Conservation (phyloP, 2,888 invertebrate genomes). For the Volucella inanis region DNA sequence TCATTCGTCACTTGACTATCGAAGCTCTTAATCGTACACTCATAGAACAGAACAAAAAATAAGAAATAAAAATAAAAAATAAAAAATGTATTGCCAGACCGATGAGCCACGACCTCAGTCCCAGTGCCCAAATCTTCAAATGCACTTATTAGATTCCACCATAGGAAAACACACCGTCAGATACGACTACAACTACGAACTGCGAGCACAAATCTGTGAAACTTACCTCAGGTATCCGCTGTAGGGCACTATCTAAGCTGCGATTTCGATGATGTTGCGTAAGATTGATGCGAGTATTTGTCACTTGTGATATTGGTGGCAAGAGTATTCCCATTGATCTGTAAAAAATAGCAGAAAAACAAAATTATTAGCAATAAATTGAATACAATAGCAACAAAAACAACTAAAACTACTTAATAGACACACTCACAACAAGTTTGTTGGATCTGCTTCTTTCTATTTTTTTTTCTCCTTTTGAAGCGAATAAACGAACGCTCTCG, state of each 20-base stretch:
- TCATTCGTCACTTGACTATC: neutral
- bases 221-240: conserved; percentile 92
- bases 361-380: conserved; percentile 20
- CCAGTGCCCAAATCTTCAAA: too few species aligned
- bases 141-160: too few species aligned
- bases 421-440: conserved; percentile 4
- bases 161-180: too few species aligned
- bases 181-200: too few species aligned
- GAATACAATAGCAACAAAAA: neutral
- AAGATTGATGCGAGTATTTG: conserved; percentile 83
- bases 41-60: neutral
- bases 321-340: conserved; percentile 83
- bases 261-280: conserved; percentile 93
- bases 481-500: neutral
- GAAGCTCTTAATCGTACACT: neutral
- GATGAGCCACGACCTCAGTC: too few species aligned
- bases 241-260: conserved; percentile 94
- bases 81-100: too few species aligned
- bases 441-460: conserved; percentile 8
- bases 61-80: too few species aligned
- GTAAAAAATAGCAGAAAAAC: conserved; percentile 64
- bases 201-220: conserved; percentile 3
- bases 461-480: neutral
- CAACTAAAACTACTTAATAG: conserved; percentile 38
- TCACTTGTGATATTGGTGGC: conserved; percentile 83